Base-by-base conservation (phyloP, 2,797 vertebrate genomes). In the Lophius americanus region DNA sequence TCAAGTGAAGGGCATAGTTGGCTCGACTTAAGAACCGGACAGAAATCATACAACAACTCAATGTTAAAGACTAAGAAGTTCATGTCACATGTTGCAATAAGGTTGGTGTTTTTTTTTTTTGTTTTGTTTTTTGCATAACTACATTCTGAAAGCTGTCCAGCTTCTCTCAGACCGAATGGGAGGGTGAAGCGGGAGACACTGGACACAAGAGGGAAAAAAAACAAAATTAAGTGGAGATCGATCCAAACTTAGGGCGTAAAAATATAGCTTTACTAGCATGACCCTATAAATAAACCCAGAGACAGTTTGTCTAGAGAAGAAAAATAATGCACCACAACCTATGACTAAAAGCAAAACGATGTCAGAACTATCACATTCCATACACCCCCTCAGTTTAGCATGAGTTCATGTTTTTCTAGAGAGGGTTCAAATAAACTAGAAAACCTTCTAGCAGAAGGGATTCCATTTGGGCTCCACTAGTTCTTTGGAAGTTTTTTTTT, bases 271-370 rank as follows among this genome's bases (percentile, higher is more conserved):
- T 89, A 90, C 91, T 92, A 90, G 91, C 82, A 86, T 89, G 88
- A 92, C 90, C 88, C 91, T 91, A 92, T 93, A 93, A 94, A 94
- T 93, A 93, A 91, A 91, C 88, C 91, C 88, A 89, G 84, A 87
- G 87, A 92, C 88, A 88, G 82, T 86, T 83, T 73, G 80, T 83
- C 91, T 90, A 91, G 81, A 92, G 81, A 85, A 86, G 78, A 85
- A 88, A 84, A 84, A 84, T 60, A 86, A 92, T 85, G 85, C 89
- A 92, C 88, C 90, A 92, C 90, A 93, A 92, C 81, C 89, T 90
- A 93, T 84, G 87, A 93, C 89, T 90, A 93, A 93, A 94, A 90
- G 88, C 85, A 87, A 91, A 90, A 87, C 62, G 60, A 89, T 83
- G 84, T 89, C 86, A 88, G 76, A 78, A 85, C 79, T 61, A 70